Percentiles rank a stretch among this genome's conserved stretches.
phyloP scores from a whole-genome alignment of 2,113 vertebrate genomes.

The Elaphurus davidianus region DNA sequence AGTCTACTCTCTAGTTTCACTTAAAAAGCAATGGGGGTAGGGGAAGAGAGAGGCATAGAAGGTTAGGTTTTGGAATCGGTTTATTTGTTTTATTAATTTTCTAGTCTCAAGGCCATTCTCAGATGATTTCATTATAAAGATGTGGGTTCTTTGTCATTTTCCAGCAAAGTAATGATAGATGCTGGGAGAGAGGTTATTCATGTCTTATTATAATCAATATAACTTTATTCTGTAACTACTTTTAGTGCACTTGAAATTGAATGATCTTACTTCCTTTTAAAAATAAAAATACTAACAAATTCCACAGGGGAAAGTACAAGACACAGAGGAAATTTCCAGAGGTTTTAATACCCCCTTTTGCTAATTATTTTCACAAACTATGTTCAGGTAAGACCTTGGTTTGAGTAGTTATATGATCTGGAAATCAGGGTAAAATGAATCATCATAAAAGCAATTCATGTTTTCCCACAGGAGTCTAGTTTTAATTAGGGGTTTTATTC shows the following conservation, averaged over 20 bases:
- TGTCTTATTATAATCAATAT: neutral
- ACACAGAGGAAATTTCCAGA: neutral
- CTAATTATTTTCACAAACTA: conserved; percentile 7
- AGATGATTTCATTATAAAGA: conserved; percentile 51
- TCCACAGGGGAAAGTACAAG: conserved; percentile 17
- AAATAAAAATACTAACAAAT: neutral
- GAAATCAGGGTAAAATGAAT: neutral
- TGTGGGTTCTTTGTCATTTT: conserved; percentile 48
- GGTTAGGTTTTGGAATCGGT: conserved; percentile 49
- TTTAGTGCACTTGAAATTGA: neutral
- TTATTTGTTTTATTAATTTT: conserved; percentile 68
- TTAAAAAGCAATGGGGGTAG: conserved; percentile 16
- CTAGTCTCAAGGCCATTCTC: conserved; percentile 38
- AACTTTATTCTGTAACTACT: neutral
- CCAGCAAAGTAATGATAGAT: neutral
- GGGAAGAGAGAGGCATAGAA: conserved; percentile 50
- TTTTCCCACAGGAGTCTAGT: neutral
- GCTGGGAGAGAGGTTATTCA: neutral
- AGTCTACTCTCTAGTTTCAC: conserved; percentile 41
- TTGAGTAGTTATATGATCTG: neutral
- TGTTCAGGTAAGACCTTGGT: neutral
- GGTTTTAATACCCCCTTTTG: neutral
- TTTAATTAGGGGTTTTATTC: conserved; percentile 48
- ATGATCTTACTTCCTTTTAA: neutral
- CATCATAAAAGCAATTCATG: neutral